A percentile compares a stretch with the other conserved stretches of the same genome.
Conservation (phyloP, 1,140 invertebrate genomes). For the Rhyacophila brunnea region DNA sequence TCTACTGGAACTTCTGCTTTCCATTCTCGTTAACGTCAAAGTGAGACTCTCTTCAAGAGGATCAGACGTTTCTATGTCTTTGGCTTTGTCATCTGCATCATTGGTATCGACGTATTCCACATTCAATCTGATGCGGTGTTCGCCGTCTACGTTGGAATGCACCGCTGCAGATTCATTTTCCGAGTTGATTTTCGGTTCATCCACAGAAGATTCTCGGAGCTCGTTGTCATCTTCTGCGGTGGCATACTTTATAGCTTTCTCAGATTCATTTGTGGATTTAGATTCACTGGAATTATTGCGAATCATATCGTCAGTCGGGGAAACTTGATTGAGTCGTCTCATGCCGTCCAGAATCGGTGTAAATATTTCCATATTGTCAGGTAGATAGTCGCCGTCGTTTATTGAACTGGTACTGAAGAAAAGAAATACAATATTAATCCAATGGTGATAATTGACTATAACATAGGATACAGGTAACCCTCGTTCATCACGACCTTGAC, state of each 20-base stretch:
- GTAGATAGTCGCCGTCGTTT: constrained; percentile 49
- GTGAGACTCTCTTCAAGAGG: constrained; percentile 8
- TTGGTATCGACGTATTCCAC: constrained; percentile 12
- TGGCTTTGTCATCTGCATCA: constrained; percentile 6
- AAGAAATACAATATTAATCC: not conserved
- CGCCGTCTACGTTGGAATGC: constrained; percentile 40
- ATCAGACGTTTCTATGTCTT: constrained; percentile 19
- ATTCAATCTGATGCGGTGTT: constrained; percentile 17
- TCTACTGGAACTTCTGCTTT: constrained; percentile 29
- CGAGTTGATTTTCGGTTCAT: not conserved
- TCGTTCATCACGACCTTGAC: no score
- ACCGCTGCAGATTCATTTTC: constrained; percentile 21
- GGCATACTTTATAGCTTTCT: not conserved
- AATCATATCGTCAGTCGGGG: constrained; percentile 20
- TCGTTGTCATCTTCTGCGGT: constrained; percentile 2
- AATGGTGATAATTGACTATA: not conserved
- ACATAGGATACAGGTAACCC: not conserved
- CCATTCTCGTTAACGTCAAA: constrained; percentile 14
- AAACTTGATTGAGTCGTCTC: constrained; percentile 40
- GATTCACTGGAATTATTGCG: not conserved
- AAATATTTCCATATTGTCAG: constrained; percentile 52
- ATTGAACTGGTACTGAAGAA: constrained; percentile 32
- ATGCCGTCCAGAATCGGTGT: constrained; percentile 50
- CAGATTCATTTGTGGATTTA: not conserved
- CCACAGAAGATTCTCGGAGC: not conserved